phyloP scores from a whole-genome alignment of 2,113 vertebrate species.

The Halichoeres trimaculatus region DNA sequence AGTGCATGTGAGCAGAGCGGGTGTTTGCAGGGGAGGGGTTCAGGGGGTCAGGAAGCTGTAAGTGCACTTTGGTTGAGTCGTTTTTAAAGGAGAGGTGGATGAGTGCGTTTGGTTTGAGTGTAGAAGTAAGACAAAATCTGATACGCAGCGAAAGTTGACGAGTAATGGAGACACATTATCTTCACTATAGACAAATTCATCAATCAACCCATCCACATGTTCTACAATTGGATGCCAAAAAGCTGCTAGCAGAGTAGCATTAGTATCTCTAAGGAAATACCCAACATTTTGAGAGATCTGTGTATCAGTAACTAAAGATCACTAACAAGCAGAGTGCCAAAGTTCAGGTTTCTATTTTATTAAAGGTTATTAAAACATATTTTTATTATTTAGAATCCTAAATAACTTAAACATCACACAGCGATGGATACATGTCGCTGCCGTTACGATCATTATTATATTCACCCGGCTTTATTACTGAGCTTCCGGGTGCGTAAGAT shows the following conservation, averaged over 20 bases:
- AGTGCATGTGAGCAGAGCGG: slow-evolving; percentile 53
- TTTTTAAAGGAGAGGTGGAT: slow-evolving; percentile 11
- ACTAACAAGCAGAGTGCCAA: neutral
- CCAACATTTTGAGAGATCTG: neutral
- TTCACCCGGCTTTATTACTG: too few species aligned
- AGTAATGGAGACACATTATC: slow-evolving; percentile 20
- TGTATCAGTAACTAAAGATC: neutral
- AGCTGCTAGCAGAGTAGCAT: neutral
- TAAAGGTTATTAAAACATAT: too few species aligned
- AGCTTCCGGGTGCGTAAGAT: too few species aligned
- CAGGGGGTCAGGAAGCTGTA: slow-evolving; percentile 5
- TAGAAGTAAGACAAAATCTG: neutral
- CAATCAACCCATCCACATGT: neutral
- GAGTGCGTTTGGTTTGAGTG: slow-evolving; percentile 23
- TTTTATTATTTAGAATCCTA: too few species aligned
- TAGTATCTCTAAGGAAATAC: neutral
- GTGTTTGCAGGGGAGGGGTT: slow-evolving; percentile 25
- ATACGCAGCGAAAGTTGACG: slow-evolving; percentile 60
- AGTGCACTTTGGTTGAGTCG: slow-evolving; percentile 46
- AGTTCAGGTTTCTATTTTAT: neutral
- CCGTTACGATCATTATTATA: too few species aligned
- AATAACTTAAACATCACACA: neutral
- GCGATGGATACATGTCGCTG: too few species aligned
- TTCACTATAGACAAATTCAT: neutral
- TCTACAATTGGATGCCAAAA: neutral